These are phyloP conservation scores for Agrochola lychnidis DNA, from an alignment of 2,888 invertebrate genomes.

Conservation along the genomic window DNA sequence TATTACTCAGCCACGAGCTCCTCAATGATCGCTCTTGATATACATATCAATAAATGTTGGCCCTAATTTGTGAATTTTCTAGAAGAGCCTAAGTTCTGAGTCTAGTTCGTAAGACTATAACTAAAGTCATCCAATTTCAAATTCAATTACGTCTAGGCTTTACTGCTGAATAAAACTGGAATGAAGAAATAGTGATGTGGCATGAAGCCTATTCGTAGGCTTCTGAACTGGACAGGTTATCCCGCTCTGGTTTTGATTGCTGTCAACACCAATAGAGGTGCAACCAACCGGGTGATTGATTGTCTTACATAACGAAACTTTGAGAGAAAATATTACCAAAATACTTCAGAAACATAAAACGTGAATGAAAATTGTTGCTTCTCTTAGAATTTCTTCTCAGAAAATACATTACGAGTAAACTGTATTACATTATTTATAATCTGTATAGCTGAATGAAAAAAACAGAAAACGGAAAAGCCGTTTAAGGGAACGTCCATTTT, in stretches of 20 bases:
- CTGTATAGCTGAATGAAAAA: conserved; percentile 10
- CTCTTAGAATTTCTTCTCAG: neutral
- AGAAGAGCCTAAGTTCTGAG: neutral
- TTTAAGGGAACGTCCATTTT: conserved; percentile 36
- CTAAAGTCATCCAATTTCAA: conserved; percentile 28
- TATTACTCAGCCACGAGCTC: too few species aligned
- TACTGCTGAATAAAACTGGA: conserved; percentile 22
- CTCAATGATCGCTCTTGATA: conserved; percentile 8
- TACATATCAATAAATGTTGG: conserved; percentile 17
- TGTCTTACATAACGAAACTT: neutral
- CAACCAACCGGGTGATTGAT: conserved; percentile 21
- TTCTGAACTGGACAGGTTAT: conserved; percentile 49
- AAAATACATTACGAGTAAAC: conserved; percentile 7
- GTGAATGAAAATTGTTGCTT: neutral
- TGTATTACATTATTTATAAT: conserved; percentile 30
- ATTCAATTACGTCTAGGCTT: conserved; percentile 42
- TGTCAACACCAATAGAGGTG: conserved; percentile 24
- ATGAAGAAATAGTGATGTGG: conserved; percentile 22
- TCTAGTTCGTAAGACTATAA: conserved; percentile 7
- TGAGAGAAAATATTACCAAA: neutral
- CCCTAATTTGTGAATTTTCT: conserved; percentile 27
- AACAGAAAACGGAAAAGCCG: conserved; percentile 8
- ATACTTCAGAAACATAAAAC: neutral
- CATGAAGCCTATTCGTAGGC: neutral
- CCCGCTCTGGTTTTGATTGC: conserved; percentile 36